A percentile compares a stretch with the other conserved stretches of the same genome.
These are phyloP conservation scores for Hesperophylax magnus DNA, from an alignment of 1,140 invertebrate genomes.

Conservation along the genomic window DNA sequence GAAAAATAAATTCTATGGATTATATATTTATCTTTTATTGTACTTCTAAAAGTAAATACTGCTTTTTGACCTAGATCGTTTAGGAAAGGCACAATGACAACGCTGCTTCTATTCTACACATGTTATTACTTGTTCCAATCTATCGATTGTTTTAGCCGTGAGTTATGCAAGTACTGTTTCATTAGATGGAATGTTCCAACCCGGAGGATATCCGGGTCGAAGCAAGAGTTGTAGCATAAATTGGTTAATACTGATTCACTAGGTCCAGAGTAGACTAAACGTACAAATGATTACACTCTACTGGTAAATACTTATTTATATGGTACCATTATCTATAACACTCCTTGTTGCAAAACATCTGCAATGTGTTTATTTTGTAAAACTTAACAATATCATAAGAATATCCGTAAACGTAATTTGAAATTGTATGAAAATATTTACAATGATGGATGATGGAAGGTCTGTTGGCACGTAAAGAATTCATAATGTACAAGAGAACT, in stretches of 20 bases:
- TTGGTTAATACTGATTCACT: conserved; percentile 53
- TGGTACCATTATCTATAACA: conserved; percentile 51
- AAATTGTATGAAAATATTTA: conserved; percentile 52
- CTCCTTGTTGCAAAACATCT: conserved; percentile 11
- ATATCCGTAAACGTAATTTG: conserved; percentile 23
- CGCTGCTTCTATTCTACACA: conserved; percentile 7
- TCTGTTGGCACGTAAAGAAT: conserved; percentile 57
- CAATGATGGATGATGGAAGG: conserved; percentile 49
- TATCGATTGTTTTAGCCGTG: conserved; percentile 2
- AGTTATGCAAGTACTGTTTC: background rate
- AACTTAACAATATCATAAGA: conserved; percentile 41
- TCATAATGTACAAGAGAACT: conserved; percentile 56
- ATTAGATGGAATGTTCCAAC: background rate
- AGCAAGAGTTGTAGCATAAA: background rate
- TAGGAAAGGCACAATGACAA: conserved; percentile 8
- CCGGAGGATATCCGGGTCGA: too few relatives aligned
- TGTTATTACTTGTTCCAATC: conserved; percentile 4
- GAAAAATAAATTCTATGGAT: conserved; percentile 52
- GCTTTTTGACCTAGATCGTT: conserved; percentile 46
- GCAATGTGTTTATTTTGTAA: conserved; percentile 6
- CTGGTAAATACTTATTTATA: conserved; percentile 56
- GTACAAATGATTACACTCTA: conserved; percentile 50
- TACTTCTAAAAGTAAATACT: conserved; percentile 44
- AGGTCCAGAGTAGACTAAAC: conserved; percentile 49
- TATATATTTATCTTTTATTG: conserved; percentile 42